Evolutionary conservation across 2,797 vertebrate species (phyloP).

Genomic region (Lepilemur septentrionalis): DNA sequence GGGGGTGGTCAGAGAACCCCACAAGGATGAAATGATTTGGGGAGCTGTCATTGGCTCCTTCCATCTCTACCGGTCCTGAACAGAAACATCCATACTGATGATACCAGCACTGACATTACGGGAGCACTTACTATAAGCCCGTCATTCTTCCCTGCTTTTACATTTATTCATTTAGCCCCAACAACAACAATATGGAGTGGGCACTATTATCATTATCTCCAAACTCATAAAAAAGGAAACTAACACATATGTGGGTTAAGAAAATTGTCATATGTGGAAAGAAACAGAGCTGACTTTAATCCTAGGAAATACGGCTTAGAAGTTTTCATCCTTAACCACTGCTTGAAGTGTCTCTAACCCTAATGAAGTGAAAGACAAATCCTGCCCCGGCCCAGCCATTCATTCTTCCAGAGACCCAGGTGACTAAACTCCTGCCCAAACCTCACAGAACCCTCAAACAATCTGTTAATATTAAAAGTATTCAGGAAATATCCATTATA

Average conservation of each 20-base stretch:
- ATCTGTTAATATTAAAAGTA: not conserved
- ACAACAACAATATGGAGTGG: not conserved
- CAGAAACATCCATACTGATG: not conserved
- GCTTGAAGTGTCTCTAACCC: not conserved
- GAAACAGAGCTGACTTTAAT: not conserved
- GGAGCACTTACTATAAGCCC: not conserved
- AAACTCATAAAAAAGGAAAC: not conserved
- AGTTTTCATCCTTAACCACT: not conserved
- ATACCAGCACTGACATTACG: not conserved
- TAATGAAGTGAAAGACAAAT: not conserved
- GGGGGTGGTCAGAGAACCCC: conserved; percentile 48
- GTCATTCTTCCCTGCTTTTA: not conserved
- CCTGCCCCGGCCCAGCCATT: not conserved
- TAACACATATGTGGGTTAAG: not conserved
- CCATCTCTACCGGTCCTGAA: conserved; percentile 20
- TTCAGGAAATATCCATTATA: not conserved
- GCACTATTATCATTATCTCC: not conserved
- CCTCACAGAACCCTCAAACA: not conserved
- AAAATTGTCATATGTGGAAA: not conserved
- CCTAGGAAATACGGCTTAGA: no score
- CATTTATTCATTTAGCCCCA: not conserved
- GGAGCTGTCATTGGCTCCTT: not conserved
- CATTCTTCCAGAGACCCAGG: not conserved
- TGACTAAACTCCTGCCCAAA: not conserved
- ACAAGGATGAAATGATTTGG: conserved; percentile 43